Evolutionary conservation across 1,140 invertebrate genomes (phyloP).

Genomic region (Heterodera schachtii): DNA sequence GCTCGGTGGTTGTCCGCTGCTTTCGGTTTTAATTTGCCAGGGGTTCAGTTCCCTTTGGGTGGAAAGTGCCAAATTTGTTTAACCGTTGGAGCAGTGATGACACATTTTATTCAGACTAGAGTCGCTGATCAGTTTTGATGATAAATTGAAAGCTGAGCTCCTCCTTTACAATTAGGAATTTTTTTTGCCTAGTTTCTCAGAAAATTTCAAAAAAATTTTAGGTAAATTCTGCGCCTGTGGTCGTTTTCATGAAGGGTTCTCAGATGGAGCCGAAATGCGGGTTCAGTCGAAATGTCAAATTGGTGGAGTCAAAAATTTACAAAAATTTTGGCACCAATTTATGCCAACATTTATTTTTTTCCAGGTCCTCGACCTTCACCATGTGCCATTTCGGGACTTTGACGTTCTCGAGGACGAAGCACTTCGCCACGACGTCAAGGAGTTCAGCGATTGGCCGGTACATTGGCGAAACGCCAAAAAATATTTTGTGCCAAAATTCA

Average conservation of each 20-base stretch:
- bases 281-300: slow-evolving; percentile 62
- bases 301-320: slow-evolving; percentile 39
- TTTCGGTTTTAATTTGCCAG: too few species aligned
- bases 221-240: slow-evolving; percentile 46
- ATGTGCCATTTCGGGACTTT: slow-evolving; percentile 55
- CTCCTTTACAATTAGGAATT: background rate
- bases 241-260: slow-evolving; percentile 65
- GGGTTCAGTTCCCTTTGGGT: background rate
- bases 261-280: slow-evolving; percentile 58
- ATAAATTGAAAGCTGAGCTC: background rate
- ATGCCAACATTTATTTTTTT: background rate
- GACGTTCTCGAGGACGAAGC: slow-evolving; percentile 60
- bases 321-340: background rate
- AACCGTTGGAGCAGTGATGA: background rate
- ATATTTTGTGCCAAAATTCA: background rate
- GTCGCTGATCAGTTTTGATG: background rate
- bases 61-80: too few species aligned
- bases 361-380: slow-evolving; percentile 60
- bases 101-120: background rate
- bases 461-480: slow-evolving; percentile 7
- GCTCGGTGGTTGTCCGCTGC: background rate
- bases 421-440: slow-evolving; percentile 58
- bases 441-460: slow-evolving; percentile 60
- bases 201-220: background rate
- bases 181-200: too few species aligned